Percentiles rank a stretch among this genome's conserved stretches.
Conservation (phyloP, 1,140 invertebrate species). For the Myzus persicae region DNA sequence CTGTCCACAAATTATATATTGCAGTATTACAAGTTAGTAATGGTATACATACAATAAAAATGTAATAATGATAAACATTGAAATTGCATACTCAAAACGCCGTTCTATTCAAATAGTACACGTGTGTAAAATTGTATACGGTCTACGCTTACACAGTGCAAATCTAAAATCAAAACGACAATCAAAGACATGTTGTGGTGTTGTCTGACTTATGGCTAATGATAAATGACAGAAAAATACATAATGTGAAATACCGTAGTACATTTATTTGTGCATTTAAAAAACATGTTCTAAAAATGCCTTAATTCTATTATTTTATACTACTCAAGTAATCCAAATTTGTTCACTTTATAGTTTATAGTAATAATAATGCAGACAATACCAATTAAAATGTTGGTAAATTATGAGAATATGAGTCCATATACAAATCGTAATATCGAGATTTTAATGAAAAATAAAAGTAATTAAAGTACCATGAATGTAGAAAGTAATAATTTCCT, state of each 20-base stretch:
- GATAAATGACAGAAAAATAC: not conserved
- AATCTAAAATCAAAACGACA: not conserved
- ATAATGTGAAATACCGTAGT: not conserved
- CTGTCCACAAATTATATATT: not conserved
- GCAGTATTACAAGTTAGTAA: not conserved
- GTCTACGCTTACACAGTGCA: not conserved
- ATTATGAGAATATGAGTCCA: too few species aligned
- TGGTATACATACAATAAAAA: not conserved
- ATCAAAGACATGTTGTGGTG: not conserved
- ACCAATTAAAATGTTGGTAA: too few species aligned
- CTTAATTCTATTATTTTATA: too few species aligned
- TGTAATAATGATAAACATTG: slow-evolving; percentile 9
- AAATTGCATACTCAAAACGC: slow-evolving; percentile 43
- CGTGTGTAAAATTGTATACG: not conserved
- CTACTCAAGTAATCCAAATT: too few species aligned
- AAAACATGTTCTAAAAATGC: not conserved
- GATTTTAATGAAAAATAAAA: not conserved
- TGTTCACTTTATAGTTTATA: too few species aligned
- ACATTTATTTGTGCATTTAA: not conserved
- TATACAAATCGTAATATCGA: not conserved
- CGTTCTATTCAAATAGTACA: not conserved
- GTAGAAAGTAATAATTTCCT: not conserved
- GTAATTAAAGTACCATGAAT: not conserved
- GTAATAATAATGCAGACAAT: too few species aligned
- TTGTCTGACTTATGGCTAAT: not conserved